Base-by-base conservation (phyloP, 2,797 vertebrate species). In the Channallabes apus region DNA sequence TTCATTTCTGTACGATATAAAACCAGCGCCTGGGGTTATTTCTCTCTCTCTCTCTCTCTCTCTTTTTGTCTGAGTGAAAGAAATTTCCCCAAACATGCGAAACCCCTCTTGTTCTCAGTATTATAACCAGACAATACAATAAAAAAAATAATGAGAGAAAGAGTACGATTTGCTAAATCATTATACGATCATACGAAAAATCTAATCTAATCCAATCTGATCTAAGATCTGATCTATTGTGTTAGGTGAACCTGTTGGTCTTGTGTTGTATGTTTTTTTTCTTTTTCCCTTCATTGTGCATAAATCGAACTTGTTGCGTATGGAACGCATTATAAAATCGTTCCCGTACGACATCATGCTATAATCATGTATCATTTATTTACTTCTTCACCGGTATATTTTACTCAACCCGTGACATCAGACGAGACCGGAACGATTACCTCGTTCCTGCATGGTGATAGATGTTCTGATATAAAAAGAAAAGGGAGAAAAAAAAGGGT, bases 291-390 rank as follows among this genome's bases (percentile, higher is more conserved):
- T 79, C 0, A 62, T 64, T 64, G 22, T 2, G 0, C 9, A 11
- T 24, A 3, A 61, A 80, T 84, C 46, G 4, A 83, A 83, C 71
- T 83, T 83, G 82, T 83, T 83, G 82, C 82, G 0, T 83, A 32
- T 64, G 11, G 35, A 64, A 41, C 4, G n/a, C 2, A 18, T 18
- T 59, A 15, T 38, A 38, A 62, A 64, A 17, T 9, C 24, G 2
- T 24, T 11, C 2, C 27, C 54, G 11, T 27, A 72, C 9, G 18
- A 27, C 51, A 18, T 29, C 46, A 46, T 11, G 11, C 46, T 46
- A 46, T 46, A 46, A 46, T 46, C 46, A 46, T 46, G 46, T 46
- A 46, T 46, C 46, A 46, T 46, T 46, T 46, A 46, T 46, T 46
- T 46, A 46, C 46, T 46, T 46, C 35, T 35, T 35, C 35, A 46